These are phyloP conservation scores for Tricholaema leucomelas DNA, from an alignment of 2,113 vertebrate genomes.

Conservation along the genomic window DNA sequence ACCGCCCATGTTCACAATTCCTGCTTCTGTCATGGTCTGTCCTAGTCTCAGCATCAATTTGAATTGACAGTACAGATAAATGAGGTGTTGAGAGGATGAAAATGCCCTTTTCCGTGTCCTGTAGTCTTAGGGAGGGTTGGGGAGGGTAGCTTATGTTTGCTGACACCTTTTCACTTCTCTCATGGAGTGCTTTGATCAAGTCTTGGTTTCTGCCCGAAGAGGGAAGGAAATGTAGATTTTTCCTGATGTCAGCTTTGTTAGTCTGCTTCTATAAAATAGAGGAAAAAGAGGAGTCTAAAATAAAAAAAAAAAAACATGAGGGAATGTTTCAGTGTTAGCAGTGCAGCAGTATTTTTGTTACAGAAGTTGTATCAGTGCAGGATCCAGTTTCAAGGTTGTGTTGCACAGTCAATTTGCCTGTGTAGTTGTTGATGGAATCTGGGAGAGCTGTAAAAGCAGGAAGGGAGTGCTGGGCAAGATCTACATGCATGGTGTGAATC, in stretches of 20 bases:
- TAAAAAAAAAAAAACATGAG: too few relatives aligned
- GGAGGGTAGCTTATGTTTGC: neutral
- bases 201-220: neutral
- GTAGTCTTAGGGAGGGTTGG: neutral
- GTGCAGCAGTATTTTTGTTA: neutral
- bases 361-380: neutral
- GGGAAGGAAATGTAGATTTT: neutral
- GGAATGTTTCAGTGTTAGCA: neutral
- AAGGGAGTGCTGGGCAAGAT: neutral
- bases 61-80: neutral
- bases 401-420: neutral
- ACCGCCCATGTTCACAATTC: neutral
- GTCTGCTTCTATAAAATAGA: neutral
- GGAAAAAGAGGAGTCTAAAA: neutral
- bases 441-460: neutral
- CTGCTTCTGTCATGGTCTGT: neutral
- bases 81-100: neutral
- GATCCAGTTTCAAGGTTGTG: neutral
- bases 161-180: neutral
- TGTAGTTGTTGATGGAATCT: neutral
- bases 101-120: rapidly evolving
- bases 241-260: neutral
- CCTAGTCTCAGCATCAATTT: neutral
- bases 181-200: rapidly evolving
- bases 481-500: rapidly evolving